Base-by-base conservation (phyloP, 1,140 invertebrate species). In the Camponotus vicinus region DNA sequence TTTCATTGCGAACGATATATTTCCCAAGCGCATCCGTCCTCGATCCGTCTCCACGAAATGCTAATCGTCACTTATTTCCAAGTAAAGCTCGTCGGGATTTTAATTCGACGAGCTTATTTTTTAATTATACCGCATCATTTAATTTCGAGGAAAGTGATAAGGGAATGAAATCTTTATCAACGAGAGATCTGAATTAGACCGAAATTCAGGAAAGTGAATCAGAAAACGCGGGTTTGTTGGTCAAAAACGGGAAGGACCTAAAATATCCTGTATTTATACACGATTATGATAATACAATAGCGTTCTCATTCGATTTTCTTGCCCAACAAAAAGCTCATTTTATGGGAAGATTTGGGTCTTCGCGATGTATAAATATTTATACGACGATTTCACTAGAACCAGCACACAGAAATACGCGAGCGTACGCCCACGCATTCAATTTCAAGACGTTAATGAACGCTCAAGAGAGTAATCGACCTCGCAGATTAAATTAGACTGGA, bases 381-480 rank as follows among this genome's bases (percentile, higher is more conserved):
- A 52, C n/a, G 61, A 49, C 21, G 45, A 2, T 32, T 34, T 21
- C 55, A 66, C 55, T 85, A 57, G 64, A 85, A 85, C 21, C 42
- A 57, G 5, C 18, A 11, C 4, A 15, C 37, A 27, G 34, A 63
- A 34, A 49, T 71, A 8, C 55, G 21, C 2, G 21, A 75, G 49
- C 32, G 42, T 37, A 6, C 15, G 15, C 45, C 27, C 52, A 70
- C 55, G 73, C 69, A 27, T 40, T 49, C 45, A 83, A 61, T 83
- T 61, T 83, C 40, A n/a, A 63, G 55, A 37, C 27, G 69, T 45
- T 75, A 83, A 75, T 83, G 79, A 83, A 85, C 82, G 75, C 73
- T 78, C 18, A 52, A 55, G 34, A 32, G 59, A 66, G 59, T 85
- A 85, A 85, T 85, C 59, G 82, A 85, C 61, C 73, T 52, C 49